Evolutionary conservation across 2,888 invertebrate species (phyloP).

Genomic region (Cryptus viduatorius): DNA sequence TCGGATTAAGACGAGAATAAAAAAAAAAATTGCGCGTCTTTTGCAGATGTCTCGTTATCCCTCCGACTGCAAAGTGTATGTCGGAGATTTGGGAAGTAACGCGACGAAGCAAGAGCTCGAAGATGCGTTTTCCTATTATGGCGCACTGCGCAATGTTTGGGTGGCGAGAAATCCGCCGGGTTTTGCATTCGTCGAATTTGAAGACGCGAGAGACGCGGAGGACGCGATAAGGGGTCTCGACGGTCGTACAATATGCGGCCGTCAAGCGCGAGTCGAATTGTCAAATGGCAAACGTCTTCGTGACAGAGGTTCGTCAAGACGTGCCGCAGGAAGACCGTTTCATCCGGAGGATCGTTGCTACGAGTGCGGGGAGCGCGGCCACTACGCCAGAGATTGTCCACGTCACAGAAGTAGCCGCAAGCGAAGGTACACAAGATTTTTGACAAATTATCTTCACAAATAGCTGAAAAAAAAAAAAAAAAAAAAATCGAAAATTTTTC

Average conservation of each 20-base stretch:
- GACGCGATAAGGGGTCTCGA: conserved; percentile 93
- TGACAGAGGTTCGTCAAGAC: conserved; percentile 87
- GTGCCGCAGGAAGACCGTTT: conserved; percentile 89
- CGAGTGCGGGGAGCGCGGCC: conserved; percentile 97
- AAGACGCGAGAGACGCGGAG: conserved; percentile 96
- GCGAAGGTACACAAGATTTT: conserved; percentile 66
- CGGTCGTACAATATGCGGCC: conserved; percentile 94
- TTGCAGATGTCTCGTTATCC: conserved; percentile 91
- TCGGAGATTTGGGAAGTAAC: conserved; percentile 96
- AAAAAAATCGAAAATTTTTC: neutral
- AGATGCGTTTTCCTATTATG: conserved; percentile 96
- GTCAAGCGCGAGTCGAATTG: conserved; percentile 95
- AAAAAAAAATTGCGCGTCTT: conserved; percentile 11
- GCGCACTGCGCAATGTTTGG: conserved; percentile 97
- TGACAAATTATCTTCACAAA: neutral
- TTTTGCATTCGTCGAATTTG: conserved; percentile 97
- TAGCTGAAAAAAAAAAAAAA: neutral
- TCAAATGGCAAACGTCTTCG: conserved; percentile 93
- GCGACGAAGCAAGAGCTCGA: conserved; percentile 97
- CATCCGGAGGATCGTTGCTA: conserved; percentile 97
- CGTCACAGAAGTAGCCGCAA: conserved; percentile 85
- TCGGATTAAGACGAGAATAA: neutral
- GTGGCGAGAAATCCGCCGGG: conserved; percentile 98
- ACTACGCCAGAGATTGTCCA: conserved; percentile 96
- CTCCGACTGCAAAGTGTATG: conserved; percentile 97